Percentiles rank a stretch among this genome's conserved stretches.
Evolutionary conservation across 2,888 invertebrate species (phyloP).

Genomic region (Beris chalybata): DNA sequence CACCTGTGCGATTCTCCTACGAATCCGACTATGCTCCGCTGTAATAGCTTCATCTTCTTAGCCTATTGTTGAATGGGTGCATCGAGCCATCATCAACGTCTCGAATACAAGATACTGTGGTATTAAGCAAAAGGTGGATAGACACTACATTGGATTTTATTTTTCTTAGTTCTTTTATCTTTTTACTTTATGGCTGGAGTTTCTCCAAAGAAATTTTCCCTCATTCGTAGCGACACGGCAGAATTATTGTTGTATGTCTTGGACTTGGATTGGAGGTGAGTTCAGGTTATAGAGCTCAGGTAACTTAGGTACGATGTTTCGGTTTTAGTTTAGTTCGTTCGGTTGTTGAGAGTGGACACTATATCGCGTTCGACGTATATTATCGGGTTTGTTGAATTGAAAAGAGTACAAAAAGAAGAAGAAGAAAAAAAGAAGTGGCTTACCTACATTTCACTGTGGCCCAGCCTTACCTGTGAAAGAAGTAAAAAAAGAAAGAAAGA

Average conservation of each 20-base stretch:
- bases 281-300: conserved; percentile 12
- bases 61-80: conserved; percentile 12
- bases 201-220: conserved; percentile 28
- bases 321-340: conserved; percentile 15
- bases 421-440: conserved; percentile 20
- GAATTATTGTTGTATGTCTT: background rate
- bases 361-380: conserved; percentile 19
- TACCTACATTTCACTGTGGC: conserved; percentile 26
- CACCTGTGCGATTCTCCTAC: too few relatives aligned
- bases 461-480: conserved; percentile 26
- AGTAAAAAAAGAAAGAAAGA: conserved; percentile 33
- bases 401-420: background rate
- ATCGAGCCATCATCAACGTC: conserved; percentile 5
- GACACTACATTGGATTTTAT: background rate
- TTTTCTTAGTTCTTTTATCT: conserved; percentile 2
- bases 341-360: conserved; percentile 18
- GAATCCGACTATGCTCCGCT: background rate
- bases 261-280: background rate
- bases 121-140: background rate
- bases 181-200: conserved; percentile 16
- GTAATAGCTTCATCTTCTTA: background rate
- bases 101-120: too few relatives aligned
- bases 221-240: conserved; percentile 7
- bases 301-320: conserved; percentile 12
- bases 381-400: conserved; percentile 4